Evolutionary conservation across 37 sponge, comb jelly and placozoan genomes (phyloP).

Genomic region (Ianthella basta): DNA sequence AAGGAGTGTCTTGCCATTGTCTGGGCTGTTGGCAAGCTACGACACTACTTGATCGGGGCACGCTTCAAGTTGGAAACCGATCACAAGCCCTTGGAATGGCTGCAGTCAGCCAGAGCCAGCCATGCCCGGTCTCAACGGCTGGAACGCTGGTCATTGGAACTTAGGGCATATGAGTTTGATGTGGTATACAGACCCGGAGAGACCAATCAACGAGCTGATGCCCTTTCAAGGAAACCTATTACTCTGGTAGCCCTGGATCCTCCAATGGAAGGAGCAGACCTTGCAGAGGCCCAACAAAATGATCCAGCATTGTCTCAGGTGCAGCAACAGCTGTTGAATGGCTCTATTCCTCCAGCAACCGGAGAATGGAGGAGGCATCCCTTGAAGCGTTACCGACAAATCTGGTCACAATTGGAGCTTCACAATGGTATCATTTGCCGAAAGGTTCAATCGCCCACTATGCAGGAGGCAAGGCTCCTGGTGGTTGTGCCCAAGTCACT

Average conservation of each 20-base stretch:
- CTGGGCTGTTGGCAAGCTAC: slow-evolving; percentile 3
- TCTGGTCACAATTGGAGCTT: neutral
- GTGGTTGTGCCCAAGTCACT: neutral
- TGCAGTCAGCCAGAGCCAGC: slow-evolving; percentile 1
- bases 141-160: slow-evolving; percentile 20
- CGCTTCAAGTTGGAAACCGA: slow-evolving; percentile 1
- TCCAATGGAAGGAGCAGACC: neutral
- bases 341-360: neutral
- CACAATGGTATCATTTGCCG: slow-evolving; percentile 1
- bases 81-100: slow-evolving; percentile 29
- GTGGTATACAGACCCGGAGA: neutral
- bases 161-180: slow-evolving; percentile 9
- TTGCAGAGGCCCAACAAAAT: neutral
- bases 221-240: neutral
- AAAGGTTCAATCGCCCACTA: neutral
- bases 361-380: neutral
- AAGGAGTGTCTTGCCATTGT: slow-evolving; percentile 32
- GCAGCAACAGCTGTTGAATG: neutral
- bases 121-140: slow-evolving; percentile 18
- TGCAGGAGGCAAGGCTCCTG: neutral
- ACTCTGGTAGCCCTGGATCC: neutral
- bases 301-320: neutral
- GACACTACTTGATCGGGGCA: slow-evolving; percentile 24
- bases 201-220: slow-evolving; percentile 9
- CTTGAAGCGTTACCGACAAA: neutral